Evolutionary conservation across 2,888 invertebrate species (phyloP), one percentile per base, ranked within the genome.

Genomic region (Chaetoderma sp.): DNA sequence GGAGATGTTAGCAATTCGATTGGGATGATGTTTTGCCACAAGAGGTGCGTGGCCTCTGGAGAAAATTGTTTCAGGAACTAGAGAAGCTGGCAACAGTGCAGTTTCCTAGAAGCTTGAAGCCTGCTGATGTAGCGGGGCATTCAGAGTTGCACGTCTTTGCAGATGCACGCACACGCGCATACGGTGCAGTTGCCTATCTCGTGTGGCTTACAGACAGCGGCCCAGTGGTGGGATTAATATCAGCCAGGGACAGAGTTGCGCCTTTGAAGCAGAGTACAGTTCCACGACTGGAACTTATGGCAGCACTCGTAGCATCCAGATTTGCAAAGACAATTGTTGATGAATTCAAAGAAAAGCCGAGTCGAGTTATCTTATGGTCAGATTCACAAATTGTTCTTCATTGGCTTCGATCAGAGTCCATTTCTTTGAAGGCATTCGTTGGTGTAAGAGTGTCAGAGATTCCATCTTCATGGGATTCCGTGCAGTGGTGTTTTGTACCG

Each of bases 331-430:
- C 56, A 8, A 27, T 56, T 13, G n/a, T 8, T 21, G 36, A 36
- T 16, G 56, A 56, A 21, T 21, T 36, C 27, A 18, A 30, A 39
- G 18, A 36, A 18, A 36, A 56, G 13, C 36, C 25, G 13, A 23
- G 21, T 18, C 8, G 18, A 18, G 45, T 58, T 5, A 23, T 6
- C 5, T 18, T 58, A 10, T 47, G 58, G 58, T 13, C 58, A 5
- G 58, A 58, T 44, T 44, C 44, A 21, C 58, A 44, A 10, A 58
- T 58, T 6, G 58, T 58, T 10, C 44, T 58, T 4, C 44, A 58
- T 4, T 58, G 58, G 58, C 32, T 58, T 5, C 39, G 25, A 23
- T n/a, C 42, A 5, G 58, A 58, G 28, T 58, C 58, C 4, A 44
- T 21, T 10, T 13, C 18, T 4, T 13, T 44, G 23, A 58, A 58